These are phyloP conservation scores for Aphis gossypii DNA, from an alignment of 1,140 invertebrate genomes.

Conservation along the genomic window DNA sequence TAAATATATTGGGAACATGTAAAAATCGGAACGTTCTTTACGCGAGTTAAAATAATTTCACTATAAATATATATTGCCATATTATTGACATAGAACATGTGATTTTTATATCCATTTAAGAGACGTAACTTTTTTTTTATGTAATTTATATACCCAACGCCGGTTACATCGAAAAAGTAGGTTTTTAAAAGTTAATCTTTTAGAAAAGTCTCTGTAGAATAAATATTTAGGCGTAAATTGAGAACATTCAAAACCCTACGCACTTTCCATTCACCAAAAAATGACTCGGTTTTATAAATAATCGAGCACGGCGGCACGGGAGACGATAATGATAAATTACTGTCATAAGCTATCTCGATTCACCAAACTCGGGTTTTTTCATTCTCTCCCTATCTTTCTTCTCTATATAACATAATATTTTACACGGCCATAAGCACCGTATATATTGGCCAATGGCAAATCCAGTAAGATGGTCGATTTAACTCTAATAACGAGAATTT, in stretches of 20 bases:
- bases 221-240: constrained; percentile 31
- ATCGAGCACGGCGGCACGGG: neutral
- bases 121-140: constrained; percentile 27
- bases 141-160: neutral
- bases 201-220: neutral
- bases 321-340: constrained; percentile 55
- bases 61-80: neutral
- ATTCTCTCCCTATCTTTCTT: neutral
- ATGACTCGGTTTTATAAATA: constrained; percentile 40
- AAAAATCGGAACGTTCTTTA: neutral
- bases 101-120: constrained; percentile 5
- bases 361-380: neutral
- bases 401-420: neutral
- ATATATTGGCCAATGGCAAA: constrained; percentile 26
- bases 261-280: neutral
- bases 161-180: neutral
- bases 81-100: neutral
- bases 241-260: neutral
- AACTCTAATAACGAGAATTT: constrained; percentile 27
- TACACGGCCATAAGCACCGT: neutral
- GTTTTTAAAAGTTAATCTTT: constrained; percentile 46
- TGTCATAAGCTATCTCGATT: constrained; percentile 48
- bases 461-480: constrained; percentile 31
- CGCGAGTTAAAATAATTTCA: neutral
- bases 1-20: neutral